Percentiles rank a stretch among this genome's conserved stretches.
phyloP scores from a whole-genome alignment of 2,113 vertebrate genomes.

The human region DNA sequence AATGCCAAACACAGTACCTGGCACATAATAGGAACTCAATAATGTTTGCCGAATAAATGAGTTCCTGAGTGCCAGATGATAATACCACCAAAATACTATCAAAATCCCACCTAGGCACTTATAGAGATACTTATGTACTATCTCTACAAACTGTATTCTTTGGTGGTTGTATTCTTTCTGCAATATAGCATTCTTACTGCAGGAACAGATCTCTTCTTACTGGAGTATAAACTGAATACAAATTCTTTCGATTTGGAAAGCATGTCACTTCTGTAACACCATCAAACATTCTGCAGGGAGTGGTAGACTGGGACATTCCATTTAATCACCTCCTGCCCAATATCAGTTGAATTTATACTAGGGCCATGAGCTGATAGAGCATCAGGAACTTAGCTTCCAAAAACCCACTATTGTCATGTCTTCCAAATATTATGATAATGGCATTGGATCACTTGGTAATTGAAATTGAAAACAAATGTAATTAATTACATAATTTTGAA shows the following conservation, averaged over 20 bases:
- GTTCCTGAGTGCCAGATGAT: neutral
- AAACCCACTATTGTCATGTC: neutral
- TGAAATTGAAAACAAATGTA: constrained; percentile 35
- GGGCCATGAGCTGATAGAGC: neutral
- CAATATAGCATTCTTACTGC: neutral
- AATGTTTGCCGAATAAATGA: neutral
- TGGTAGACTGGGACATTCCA: neutral
- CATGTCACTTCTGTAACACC: neutral
- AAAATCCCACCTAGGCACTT: neutral
- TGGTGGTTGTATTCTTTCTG: neutral
- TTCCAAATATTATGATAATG: constrained; percentile 30
- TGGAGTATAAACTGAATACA: constrained; percentile 18
- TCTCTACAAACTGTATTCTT: neutral
- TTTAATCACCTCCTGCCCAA: neutral
- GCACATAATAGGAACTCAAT: neutral
- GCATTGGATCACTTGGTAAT: neutral
- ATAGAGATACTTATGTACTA: neutral
- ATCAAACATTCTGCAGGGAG: neutral
- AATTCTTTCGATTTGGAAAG: constrained; percentile 40
- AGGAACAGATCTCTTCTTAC: neutral
- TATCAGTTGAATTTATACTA: neutral
- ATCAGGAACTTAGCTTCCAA: neutral
- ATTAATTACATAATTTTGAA: constrained; percentile 33
- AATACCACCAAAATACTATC: neutral
- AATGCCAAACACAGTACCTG: neutral